Percentiles rank a stretch among this genome's conserved stretches.
Conservation (phyloP, 2,888 invertebrate species). For the Macrosoma leucophasiata region DNA sequence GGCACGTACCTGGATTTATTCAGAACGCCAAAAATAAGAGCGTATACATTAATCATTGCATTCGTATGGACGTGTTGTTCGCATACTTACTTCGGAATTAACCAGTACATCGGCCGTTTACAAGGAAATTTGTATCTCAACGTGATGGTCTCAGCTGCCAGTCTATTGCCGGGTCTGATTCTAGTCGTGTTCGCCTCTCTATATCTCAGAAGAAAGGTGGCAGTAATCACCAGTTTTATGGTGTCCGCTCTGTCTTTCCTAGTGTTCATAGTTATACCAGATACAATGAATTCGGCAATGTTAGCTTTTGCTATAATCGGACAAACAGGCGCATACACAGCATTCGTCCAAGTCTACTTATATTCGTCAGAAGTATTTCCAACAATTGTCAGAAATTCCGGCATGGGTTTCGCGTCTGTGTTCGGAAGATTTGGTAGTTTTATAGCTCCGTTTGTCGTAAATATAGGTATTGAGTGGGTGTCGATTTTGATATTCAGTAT, state of each 20-base stretch:
- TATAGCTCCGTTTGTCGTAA: constrained; percentile 80
- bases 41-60: constrained; percentile 79
- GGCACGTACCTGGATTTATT: constrained; percentile 78
- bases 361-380: constrained; percentile 88
- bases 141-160: constrained; percentile 80
- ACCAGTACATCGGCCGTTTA: constrained; percentile 85
- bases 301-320: constrained; percentile 83
- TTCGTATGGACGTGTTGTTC: constrained; percentile 87
- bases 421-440: constrained; percentile 82
- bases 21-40: constrained; percentile 79
- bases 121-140: constrained; percentile 87
- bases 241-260: constrained; percentile 47
- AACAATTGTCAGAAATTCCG: constrained; percentile 85
- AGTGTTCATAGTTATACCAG: constrained; percentile 51
- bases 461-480: constrained; percentile 58
- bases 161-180: constrained; percentile 44
- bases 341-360: constrained; percentile 80
- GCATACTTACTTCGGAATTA: constrained; percentile 88
- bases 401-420: constrained; percentile 83
- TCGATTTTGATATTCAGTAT: constrained; percentile 55
- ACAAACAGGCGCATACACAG: constrained; percentile 82
- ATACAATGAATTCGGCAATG: constrained; percentile 47
- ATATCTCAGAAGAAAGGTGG: constrained; percentile 47
- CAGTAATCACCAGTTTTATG: constrained; percentile 44
- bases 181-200: constrained; percentile 46